Evolutionary conservation across 2,113 vertebrate genomes (phyloP).

Genomic region (Puma concolor): DNA sequence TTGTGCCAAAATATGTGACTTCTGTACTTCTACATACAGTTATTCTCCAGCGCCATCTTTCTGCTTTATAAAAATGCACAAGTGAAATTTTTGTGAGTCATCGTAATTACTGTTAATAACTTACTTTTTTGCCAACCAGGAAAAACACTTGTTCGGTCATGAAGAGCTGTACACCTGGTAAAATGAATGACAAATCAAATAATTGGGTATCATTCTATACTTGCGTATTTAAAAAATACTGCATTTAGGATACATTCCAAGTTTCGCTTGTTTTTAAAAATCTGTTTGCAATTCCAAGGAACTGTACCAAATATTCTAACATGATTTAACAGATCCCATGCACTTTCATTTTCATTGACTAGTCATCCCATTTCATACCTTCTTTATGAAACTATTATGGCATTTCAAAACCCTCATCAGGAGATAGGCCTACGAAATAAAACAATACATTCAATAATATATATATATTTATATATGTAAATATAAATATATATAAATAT

Average conservation of each 20-base stretch:
- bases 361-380: background rate
- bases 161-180: background rate
- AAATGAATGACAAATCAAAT: background rate
- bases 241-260: background rate
- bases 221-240: background rate
- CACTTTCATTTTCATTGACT: background rate
- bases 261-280: background rate
- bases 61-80: background rate
- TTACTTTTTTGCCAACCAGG: background rate
- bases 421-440: background rate
- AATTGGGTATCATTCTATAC: background rate
- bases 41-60: background rate
- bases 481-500: too few relatives aligned
- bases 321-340: conserved; percentile 40
- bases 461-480: too few relatives aligned
- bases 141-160: background rate
- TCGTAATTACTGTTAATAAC: conserved; percentile 11
- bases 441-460: background rate
- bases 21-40: background rate
- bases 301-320: background rate
- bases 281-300: conserved; percentile 28
- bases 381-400: background rate
- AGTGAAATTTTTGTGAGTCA: background rate
- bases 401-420: background rate
- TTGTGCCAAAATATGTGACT: background rate